Evolutionary conservation across 2,113 vertebrate genomes (phyloP), one percentile per base, ranked within the genome.

Genomic region (Lanius ludovicianus): DNA sequence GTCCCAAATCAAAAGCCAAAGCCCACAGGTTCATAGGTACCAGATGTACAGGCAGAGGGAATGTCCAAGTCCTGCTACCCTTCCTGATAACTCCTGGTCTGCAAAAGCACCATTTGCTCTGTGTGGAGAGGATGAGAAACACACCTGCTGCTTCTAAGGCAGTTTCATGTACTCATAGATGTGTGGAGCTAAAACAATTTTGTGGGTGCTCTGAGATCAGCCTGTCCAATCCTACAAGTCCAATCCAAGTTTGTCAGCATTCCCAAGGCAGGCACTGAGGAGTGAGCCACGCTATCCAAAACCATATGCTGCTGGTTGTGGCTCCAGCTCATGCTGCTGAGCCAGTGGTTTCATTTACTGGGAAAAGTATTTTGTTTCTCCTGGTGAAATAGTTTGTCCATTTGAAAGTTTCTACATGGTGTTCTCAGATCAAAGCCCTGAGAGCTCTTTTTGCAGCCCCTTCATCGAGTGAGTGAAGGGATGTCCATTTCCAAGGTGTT

Each of bases 301-400:
- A 8, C 31, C 57, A 22, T 3, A 4, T 1, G 7, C 63, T 52
- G 17, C 56, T 27, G 69, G 3, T 83, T 57, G 71, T 62, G 62
- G 64, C 73, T 95, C 47, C 92, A 81, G 87, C 76, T 75, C 35
- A 31, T 0, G 33, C 63, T 67, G 73, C 93, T 49, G 28, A 82
- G 76, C 46, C 70, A 49, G 63, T 60, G 62, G 35, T 79, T 95
- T 88, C 33, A 37, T 81, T 75, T 56, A 92, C 59, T 41, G 57
- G 46, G 87, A 90, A 77, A 93, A 95, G 87, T 15, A 49, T 89
- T 90, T 90, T 67, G 35, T 84, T 88, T 78, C 68, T 87, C 11
- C 37, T 28, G 25, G 53, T 80, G 56, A 84, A 75, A 87, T 68
- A 42, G 50, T 90, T 83, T 81, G 47, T 77, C 70, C 64, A 7